phyloP scores from a whole-genome alignment of 2,113 vertebrate species.

The Hemibagrus wyckioides region DNA sequence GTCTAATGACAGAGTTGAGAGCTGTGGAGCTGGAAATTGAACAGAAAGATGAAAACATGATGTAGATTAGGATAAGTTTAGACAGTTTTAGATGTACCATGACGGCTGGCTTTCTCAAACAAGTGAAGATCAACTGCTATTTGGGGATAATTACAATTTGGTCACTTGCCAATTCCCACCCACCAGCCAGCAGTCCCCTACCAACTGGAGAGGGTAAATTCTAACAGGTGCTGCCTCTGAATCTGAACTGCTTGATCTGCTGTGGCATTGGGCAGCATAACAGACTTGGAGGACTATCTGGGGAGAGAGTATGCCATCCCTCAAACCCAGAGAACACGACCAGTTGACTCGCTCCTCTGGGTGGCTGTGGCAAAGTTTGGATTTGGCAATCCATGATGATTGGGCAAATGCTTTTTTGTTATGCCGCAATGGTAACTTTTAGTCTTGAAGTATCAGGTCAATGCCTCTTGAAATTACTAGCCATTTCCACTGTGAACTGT shows the following conservation, averaged over 20 bases:
- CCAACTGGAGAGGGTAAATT: neutral
- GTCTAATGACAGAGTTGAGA: conserved; percentile 87
- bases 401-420: neutral
- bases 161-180: neutral
- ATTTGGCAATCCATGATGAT: neutral
- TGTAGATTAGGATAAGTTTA: neutral
- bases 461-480: neutral
- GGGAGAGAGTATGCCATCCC: neutral
- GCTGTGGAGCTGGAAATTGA: conserved; percentile 81
- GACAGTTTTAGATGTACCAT: neutral
- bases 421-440: neutral
- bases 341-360: neutral
- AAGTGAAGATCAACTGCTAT: neutral
- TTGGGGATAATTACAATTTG: neutral
- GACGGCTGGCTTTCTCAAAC: neutral
- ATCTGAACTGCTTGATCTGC: neutral
- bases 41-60: neutral
- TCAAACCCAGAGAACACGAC: neutral
- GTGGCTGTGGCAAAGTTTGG: neutral
- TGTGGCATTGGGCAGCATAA: neutral
- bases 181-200: neutral
- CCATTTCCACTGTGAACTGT: neutral
- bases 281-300: neutral
- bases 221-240: neutral
- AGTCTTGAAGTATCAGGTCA: neutral